These are phyloP conservation scores for Papilio gigon DNA, from an alignment of 2,888 invertebrate genomes.

Conservation along the genomic window DNA sequence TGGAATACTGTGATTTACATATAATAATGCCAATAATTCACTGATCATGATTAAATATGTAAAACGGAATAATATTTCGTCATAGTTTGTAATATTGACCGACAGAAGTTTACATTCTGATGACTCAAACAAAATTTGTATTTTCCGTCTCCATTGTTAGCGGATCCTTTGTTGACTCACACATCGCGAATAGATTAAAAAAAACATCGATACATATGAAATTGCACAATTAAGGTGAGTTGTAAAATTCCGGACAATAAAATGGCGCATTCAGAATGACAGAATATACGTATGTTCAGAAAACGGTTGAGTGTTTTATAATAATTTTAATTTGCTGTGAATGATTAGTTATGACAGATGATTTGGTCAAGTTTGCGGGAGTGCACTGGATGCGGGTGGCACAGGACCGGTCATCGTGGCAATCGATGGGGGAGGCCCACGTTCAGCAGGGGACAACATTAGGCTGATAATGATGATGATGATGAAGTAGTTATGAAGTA, in stretches of 20 bases:
- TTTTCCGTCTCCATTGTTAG: constrained; percentile 47
- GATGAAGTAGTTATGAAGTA: too few relatives aligned
- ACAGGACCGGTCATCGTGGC: too few relatives aligned
- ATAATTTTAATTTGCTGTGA: neutral
- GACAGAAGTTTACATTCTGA: constrained; percentile 36
- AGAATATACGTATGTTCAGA: neutral
- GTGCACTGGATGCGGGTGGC: too few relatives aligned
- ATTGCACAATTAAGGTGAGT: constrained; percentile 1
- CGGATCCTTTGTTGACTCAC: constrained; percentile 40
- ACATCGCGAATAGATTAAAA: constrained; percentile 19
- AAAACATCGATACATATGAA: constrained; percentile 14
- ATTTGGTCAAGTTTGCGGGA: too few relatives aligned
- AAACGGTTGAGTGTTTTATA: neutral
- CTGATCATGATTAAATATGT: neutral
- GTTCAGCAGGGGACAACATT: too few relatives aligned
- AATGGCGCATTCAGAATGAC: neutral
- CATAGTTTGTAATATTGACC: constrained; percentile 10
- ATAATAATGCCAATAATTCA: neutral
- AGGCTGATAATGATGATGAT: too few relatives aligned
- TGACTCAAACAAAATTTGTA: constrained; percentile 37
- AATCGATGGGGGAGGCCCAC: too few relatives aligned
- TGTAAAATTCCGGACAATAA: constrained; percentile 16
- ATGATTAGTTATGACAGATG: too few relatives aligned
- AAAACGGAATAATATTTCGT: neutral
- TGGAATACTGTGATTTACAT: neutral